Conservation (phyloP, 2,113 vertebrate species). For the Phylloscopus whistleri region DNA sequence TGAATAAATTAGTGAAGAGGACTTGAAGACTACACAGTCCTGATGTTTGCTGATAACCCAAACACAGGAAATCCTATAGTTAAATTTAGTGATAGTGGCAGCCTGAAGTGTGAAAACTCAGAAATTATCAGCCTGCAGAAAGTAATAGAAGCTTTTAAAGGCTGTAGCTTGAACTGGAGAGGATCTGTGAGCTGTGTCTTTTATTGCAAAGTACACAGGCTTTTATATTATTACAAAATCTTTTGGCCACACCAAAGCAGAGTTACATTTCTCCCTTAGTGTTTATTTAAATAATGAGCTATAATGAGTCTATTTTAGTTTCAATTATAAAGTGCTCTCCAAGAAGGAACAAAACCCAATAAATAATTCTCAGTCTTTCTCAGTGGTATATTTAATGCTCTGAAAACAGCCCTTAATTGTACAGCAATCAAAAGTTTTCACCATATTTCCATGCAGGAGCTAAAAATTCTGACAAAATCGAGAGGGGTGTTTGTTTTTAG, state of each 20-base stretch:
- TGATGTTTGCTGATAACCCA: not conserved
- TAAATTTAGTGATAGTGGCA: not conserved
- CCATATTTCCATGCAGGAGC: not conserved
- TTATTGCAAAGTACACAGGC: not conserved
- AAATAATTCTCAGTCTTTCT: not conserved
- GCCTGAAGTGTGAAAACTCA: not conserved
- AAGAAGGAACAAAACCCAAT: not conserved
- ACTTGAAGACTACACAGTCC: not conserved
- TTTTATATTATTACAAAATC: not conserved
- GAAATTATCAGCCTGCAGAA: not conserved
- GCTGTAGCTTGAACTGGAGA: not conserved
- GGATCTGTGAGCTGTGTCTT: not conserved
- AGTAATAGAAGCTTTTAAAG: not conserved
- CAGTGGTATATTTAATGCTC: not conserved
- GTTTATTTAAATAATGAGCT: conserved; percentile 10
- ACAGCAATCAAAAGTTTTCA: not conserved
- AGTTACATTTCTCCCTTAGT: not conserved
- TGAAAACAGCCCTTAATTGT: not conserved
- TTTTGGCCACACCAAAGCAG: not conserved
- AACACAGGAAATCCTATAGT: not conserved
- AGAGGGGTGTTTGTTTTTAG: not conserved
- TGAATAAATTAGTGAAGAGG: not conserved
- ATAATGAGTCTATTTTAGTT: not conserved
- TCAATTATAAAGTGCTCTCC: not conserved
- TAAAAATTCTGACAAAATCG: conserved; percentile 8